Base-by-base conservation (phyloP, 2,113 vertebrate genomes). In the Hemichromis elongatus region DNA sequence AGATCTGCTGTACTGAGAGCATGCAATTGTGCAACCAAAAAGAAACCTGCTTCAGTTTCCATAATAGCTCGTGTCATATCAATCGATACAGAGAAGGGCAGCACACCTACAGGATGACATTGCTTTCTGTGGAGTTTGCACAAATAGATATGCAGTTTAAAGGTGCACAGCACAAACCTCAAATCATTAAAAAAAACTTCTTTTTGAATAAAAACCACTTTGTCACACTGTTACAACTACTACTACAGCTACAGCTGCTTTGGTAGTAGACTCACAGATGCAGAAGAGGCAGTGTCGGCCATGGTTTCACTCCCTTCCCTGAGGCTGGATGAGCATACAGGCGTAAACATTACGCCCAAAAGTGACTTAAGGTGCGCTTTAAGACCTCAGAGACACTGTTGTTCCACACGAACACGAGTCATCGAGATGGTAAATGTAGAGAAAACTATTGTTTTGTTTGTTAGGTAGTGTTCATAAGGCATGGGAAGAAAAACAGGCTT, bases 331-430 rank as follows among this genome's bases (percentile, higher is more conserved):
- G 77, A 88, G 77, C 86, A 86, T 66, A 63, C 16, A 68, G 78
- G 37, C 28, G 79, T 84, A 95, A 94, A 94, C 92, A 91, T 42
- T 87, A 84, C 92, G 45, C 90, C 90, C 94, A 90, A 93, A 92
- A 85, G 42, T 78, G 79, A 91, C 84, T 87, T 70, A 85, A 79
- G 8, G 35, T 61, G 73, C 55, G 61, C 86, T 87, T 77, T 63
- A 84, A 66, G 77, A 7, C n/a, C 54, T 18, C 66, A 18, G 6
- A 45, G 19, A 82, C 82, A 56, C 73, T 55, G 47, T 52, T 81
- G 77, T 73, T 83, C 40, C 54, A 50, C 18, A 5, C 33, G n/a
- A 83, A 68, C 56, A 68, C 1, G 2, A 42, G 37, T 81, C 50
- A 33, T 87, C 82, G 66, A 35, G 19, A 85, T 8, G 26, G 12